phyloP scores from a whole-genome alignment of 1,140 invertebrate genomes.

The Pristionchus pacificus region DNA sequence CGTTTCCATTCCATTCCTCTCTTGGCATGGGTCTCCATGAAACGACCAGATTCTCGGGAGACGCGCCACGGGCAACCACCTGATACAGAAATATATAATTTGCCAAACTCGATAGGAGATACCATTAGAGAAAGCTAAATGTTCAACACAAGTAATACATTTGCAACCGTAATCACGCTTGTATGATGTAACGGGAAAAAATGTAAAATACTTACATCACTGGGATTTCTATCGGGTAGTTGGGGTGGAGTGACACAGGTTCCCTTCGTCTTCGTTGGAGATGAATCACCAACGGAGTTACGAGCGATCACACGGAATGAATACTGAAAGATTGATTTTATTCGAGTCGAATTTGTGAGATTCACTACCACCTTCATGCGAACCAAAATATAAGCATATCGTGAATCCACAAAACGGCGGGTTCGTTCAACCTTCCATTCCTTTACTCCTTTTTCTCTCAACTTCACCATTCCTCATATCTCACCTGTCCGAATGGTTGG shows the following conservation, averaged over 20 bases:
- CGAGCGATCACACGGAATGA: conserved; percentile 87
- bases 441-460: no score
- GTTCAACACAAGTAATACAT: no score
- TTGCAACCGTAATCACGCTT: no score
- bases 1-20: conserved; percentile 55
- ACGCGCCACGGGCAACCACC: conserved; percentile 73
- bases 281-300: conserved; percentile 86
- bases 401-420: no score
- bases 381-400: no score
- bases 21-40: conserved; percentile 65
- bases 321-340: conserved; percentile 66
- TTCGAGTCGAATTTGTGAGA: no score
- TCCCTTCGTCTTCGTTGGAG: conserved; percentile 68
- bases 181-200: no score
- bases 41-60: conserved; percentile 84
- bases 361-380: no score
- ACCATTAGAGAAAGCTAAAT: no score
- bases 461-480: no score
- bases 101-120: no score
- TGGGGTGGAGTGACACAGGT: conserved; percentile 80
- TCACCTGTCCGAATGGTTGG: conserved; percentile 52
- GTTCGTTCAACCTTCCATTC: no score
- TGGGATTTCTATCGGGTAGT: conserved; percentile 85
- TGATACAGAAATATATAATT: background rate
- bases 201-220: conserved; percentile 69